phyloP scores from a whole-genome alignment of 2,113 vertebrate genomes.

The Hyperoodon ampullatus region DNA sequence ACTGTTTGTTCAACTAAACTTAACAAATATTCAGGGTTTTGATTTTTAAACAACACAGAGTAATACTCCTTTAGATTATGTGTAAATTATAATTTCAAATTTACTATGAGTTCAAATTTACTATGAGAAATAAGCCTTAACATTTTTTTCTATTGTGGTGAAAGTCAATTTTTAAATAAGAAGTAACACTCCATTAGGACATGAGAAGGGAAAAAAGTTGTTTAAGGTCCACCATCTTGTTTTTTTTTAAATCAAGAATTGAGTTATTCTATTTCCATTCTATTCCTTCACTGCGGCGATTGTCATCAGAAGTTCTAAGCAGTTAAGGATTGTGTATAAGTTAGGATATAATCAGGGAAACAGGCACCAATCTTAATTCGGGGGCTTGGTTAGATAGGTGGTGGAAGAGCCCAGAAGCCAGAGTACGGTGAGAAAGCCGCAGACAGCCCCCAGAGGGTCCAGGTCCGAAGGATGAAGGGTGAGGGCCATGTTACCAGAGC shows the following conservation, averaged over 20 bases:
- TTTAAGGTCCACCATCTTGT: background rate
- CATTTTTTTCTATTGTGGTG: background rate
- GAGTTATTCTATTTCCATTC: background rate
- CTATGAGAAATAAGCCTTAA: background rate
- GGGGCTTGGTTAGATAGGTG: background rate
- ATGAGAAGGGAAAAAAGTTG: background rate
- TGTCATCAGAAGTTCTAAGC: background rate
- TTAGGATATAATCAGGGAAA: background rate
- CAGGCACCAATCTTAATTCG: background rate
- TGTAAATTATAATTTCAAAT: background rate
- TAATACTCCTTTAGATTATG: background rate
- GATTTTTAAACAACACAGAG: background rate
- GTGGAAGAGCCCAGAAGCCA: background rate
- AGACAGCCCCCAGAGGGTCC: background rate
- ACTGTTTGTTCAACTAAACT: background rate
- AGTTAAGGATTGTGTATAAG: background rate
- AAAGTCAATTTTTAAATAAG: background rate
- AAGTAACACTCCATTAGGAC: background rate
- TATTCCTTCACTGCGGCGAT: background rate
- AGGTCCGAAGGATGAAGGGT: background rate
- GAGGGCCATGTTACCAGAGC: background rate
- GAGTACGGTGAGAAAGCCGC: fast-evolving
- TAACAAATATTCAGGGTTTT: background rate
- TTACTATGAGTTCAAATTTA: background rate
- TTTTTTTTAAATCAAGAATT: background rate